phyloP scores from a whole-genome alignment of 2,888 invertebrate genomes.

The Epinotia demarniana region DNA sequence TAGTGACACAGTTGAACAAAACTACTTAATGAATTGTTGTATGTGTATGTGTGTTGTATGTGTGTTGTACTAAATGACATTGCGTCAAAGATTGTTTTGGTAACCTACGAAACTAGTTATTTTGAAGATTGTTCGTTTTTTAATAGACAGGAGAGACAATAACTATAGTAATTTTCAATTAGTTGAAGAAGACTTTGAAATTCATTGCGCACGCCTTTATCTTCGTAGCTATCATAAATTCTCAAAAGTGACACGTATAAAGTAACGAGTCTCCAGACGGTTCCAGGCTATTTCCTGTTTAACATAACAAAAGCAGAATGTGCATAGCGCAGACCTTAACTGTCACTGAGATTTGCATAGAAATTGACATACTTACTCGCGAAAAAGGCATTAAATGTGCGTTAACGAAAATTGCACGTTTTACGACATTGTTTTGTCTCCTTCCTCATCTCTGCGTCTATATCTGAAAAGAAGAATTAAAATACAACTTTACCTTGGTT shows the following conservation, averaged over 20 bases:
- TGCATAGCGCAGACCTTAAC: conserved; percentile 38
- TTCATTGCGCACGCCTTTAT: not conserved
- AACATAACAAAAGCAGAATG: conserved; percentile 25
- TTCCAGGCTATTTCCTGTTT: conserved; percentile 34
- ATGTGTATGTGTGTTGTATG: too few relatives aligned
- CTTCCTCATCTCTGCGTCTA: conserved; percentile 34
- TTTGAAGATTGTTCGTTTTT: not conserved
- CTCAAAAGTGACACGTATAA: not conserved
- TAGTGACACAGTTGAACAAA: too few relatives aligned
- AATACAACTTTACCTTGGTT: conserved; percentile 24
- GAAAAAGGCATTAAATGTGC: conserved; percentile 36
- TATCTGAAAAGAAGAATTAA: conserved; percentile 28
- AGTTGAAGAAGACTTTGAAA: not conserved
- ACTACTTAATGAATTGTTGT: too few relatives aligned
- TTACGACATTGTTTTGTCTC: conserved; percentile 32
- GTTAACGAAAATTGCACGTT: conserved; percentile 33
- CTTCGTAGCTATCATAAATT: not conserved
- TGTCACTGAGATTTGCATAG: conserved; percentile 41
- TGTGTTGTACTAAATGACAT: too few relatives aligned
- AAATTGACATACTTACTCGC: conserved; percentile 41
- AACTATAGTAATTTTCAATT: not conserved
- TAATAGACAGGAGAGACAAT: not conserved
- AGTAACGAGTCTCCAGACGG: not conserved
- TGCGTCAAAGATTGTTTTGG: too few relatives aligned
- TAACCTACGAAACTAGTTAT: not conserved